Conservation (phyloP, 35 echinoderm and acorn worm species). For the Lytechinus pictus region DNA sequence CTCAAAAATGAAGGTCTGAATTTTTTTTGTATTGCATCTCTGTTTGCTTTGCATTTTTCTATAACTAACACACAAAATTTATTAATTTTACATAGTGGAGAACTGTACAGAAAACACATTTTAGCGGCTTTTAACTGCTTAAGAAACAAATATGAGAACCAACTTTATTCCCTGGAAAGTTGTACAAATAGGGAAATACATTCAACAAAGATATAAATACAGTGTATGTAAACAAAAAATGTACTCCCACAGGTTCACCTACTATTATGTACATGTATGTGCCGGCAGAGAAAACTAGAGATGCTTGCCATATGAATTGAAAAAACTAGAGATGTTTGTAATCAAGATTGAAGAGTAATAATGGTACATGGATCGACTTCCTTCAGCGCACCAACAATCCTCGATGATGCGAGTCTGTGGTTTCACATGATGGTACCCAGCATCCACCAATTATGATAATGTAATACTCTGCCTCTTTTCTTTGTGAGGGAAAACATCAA, state of each 20-base stretch:
- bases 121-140: no score
- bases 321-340: neutral
- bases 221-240: neutral
- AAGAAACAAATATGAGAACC: no score
- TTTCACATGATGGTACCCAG: neutral
- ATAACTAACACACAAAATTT: no score
- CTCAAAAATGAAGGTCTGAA: no score
- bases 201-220: neutral
- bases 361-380: neutral
- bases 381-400: neutral
- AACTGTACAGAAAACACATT: no score
- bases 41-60: no score
- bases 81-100: no score
- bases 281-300: neutral
- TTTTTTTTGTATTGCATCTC: no score
- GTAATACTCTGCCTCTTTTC: neutral
- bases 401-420: neutral
- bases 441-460: neutral
- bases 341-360: conserved; percentile 6
- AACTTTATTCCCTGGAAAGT: neutral
- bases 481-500: neutral
- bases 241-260: neutral
- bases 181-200: neutral
- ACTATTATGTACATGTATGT: neutral
- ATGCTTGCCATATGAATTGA: neutral